phyloP scores from a whole-genome alignment of 2,113 vertebrate genomes.

The Campylorhamphus procurvoides region DNA sequence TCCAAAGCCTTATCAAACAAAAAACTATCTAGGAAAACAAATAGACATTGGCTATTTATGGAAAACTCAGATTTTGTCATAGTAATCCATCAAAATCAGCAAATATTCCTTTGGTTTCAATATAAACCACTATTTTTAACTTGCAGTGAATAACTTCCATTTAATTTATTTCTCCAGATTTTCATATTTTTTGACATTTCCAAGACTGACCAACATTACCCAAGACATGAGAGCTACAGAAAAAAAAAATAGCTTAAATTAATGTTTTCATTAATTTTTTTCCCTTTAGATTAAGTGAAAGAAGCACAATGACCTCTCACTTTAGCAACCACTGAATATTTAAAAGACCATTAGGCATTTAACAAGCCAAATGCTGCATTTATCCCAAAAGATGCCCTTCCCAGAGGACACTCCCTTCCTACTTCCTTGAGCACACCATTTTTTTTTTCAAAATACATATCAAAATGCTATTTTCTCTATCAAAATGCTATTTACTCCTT shows the following conservation, averaged over 20 bases:
- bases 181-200: not conserved
- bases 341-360: not conserved
- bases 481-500: not conserved
- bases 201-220: not conserved
- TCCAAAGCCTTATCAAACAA: not conserved
- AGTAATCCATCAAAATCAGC: not conserved
- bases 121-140: not conserved
- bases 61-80: not conserved
- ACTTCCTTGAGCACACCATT: not conserved
- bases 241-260: not conserved
- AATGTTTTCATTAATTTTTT: not conserved
- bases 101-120: not conserved
- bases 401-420: not conserved
- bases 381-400: not conserved
- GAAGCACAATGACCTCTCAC: not conserved
- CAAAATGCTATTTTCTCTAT: not conserved
- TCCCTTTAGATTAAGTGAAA: not conserved
- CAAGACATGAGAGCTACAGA: not conserved
- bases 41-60: accelerated
- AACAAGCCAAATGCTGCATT: not conserved
- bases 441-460: not conserved
- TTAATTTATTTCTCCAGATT: not conserved
- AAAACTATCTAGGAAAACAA: not conserved
- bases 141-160: not conserved
- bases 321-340: not conserved